A percentile compares a stretch with the other conserved stretches of the same genome.
phyloP scores from a whole-genome alignment of 2,797 vertebrate genomes.

The Lerista edwardsae region DNA sequence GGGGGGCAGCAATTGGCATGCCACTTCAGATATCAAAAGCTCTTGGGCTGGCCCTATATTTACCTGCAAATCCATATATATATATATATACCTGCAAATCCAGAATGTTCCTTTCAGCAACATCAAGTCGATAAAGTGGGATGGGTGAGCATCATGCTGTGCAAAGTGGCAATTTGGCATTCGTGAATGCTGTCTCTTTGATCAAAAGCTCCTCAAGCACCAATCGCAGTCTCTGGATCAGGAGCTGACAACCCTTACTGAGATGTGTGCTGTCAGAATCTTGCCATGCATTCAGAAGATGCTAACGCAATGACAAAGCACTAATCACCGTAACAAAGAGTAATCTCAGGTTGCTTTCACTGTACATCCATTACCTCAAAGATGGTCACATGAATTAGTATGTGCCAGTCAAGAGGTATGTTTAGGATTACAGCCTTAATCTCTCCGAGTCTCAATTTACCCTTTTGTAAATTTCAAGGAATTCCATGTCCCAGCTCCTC shows the following conservation, averaged over 20 bases:
- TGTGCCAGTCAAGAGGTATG: not conserved
- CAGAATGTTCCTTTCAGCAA: not conserved
- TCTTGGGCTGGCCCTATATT: too few relatives aligned
- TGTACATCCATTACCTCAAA: not conserved
- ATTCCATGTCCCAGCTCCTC: not conserved
- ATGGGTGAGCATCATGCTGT: not conserved
- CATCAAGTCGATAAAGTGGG: not conserved
- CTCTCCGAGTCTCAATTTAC: constrained; percentile 6
- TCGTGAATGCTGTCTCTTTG: not conserved
- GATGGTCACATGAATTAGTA: not conserved
- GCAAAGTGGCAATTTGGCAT: not conserved
- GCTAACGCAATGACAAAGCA: not conserved
- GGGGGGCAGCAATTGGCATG: too few relatives aligned
- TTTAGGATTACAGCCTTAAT: constrained; percentile 14
- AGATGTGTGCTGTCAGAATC: not conserved
- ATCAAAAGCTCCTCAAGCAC: not conserved
- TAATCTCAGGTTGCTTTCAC: not conserved
- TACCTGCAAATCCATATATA: not conserved
- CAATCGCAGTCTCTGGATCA: not conserved
- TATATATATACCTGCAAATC: not conserved
- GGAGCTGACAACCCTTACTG: not conserved
- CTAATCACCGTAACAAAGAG: not conserved
- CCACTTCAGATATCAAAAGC: too few relatives aligned
- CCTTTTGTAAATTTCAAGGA: constrained; percentile 19
- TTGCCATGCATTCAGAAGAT: not conserved